Base-by-base conservation (phyloP, 2,888 invertebrate genomes). In the Subacronicta megacephala region DNA sequence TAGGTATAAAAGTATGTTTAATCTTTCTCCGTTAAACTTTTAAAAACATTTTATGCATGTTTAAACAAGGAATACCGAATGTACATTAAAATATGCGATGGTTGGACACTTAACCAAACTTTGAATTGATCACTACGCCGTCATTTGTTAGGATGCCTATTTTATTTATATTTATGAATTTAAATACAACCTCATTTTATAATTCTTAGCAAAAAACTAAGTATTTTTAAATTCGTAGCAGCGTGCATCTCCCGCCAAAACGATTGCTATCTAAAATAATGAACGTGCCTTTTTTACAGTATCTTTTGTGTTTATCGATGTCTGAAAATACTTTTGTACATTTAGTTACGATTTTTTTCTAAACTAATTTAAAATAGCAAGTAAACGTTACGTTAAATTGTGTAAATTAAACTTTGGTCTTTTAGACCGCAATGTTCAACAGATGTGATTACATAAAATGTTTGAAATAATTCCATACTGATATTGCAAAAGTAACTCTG, bases 261-360 rank as follows among this genome's bases (percentile, higher is more conserved):
- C 65, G 56, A 57, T 72, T 2, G 16, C 33, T 43, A 57, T 68
- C 60, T 43, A 41, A 45, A 57, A 46, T 38, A 57, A 51, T 44
- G 37, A 60, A 57, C 56, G 62, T 69, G 57, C 55, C 66, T 66
- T 66, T 49, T n/a, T 55, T 64, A 12, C 38, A 26, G 47, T 46
- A 64, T 68, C 54, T 54, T 49, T 55, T 33, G 13, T 46, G 47
- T 68, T 57, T 33, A 65, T 68, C 69, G 45, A 36, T 31, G 69
- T 17, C 9, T 31, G 47, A 12, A 66, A 47, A 37, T 38, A 33
- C 17, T 67, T 23, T 7, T 36, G 16, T 36, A 41, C 12, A 18
- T 23, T 44, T 42, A 29, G 15, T 31, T 26, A 7, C 10, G 0
- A 46, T 59, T 42, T 33, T 62, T 51, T 17, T 16, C 18, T 33